Conservation (phyloP, 2,113 vertebrate species). For the Scolopax mira region DNA sequence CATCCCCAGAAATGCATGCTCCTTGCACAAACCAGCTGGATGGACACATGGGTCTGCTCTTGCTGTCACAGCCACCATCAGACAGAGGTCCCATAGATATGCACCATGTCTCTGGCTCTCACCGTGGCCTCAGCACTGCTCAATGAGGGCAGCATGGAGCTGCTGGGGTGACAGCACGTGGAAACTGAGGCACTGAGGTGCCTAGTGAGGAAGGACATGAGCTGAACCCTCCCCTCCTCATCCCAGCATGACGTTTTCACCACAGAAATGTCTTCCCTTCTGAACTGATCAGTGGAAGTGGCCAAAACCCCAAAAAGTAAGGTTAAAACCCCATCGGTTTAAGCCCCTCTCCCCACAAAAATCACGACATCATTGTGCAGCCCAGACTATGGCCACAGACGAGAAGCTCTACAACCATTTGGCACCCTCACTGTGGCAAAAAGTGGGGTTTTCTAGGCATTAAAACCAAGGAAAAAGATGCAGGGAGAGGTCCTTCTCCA, state of each 20-base stretch:
- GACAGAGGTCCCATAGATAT: background rate
- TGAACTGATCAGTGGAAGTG: background rate
- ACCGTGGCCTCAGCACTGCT: accelerated
- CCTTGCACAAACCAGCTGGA: background rate
- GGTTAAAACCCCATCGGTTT: background rate
- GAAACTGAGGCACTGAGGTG: background rate
- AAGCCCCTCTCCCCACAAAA: background rate
- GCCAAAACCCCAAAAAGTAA: background rate
- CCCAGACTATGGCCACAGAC: background rate
- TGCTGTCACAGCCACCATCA: background rate
- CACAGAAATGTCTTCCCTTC: background rate
- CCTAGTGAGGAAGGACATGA: background rate
- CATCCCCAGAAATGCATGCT: background rate
- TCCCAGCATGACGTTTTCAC: background rate
- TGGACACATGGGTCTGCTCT: background rate
- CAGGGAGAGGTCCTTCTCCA: background rate
- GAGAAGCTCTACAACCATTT: background rate
- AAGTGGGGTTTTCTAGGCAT: accelerated
- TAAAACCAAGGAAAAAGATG: accelerated
- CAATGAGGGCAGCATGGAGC: background rate
- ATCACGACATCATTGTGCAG: background rate
- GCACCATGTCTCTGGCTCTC: background rate
- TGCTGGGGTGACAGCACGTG: background rate
- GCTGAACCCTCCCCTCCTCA: background rate
- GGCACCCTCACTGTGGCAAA: background rate